These are phyloP conservation scores for Pyrgus malvae DNA, from an alignment of 2,888 invertebrate genomes.

Conservation along the genomic window DNA sequence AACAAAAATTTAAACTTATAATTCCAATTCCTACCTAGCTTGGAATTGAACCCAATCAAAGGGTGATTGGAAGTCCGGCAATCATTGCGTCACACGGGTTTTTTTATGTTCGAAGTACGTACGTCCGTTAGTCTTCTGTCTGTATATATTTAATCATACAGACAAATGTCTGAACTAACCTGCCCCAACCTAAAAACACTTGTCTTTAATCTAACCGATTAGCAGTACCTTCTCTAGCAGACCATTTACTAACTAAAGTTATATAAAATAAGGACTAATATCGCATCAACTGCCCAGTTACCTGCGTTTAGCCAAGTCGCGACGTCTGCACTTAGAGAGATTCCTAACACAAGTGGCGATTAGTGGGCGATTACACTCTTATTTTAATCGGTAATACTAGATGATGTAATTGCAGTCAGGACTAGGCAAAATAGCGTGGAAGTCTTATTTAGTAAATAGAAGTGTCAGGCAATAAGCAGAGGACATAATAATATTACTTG, in stretches of 20 bases:
- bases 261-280: conserved; percentile 31
- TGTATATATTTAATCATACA: not conserved
- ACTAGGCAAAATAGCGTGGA: too few species aligned
- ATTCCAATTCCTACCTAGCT: too few species aligned
- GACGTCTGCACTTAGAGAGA: conserved; percentile 58
- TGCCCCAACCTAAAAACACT: conserved; percentile 23
- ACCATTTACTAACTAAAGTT: conserved; percentile 10
- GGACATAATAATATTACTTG: too few species aligned
- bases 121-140: too few species aligned
- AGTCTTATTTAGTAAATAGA: too few species aligned
- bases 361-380: conserved; percentile 23
- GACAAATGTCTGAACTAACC: conserved; percentile 18
- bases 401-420: not conserved
- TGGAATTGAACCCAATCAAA: too few species aligned
- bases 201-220: conserved; percentile 22
- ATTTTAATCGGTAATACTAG: not conserved
- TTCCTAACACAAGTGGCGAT: conserved; percentile 39
- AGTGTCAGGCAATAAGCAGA: too few species aligned
- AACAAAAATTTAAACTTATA: too few species aligned
- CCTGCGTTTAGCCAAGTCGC: conserved; percentile 43
- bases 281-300: conserved; percentile 43
- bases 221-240: not conserved
- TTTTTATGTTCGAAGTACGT: too few species aligned
- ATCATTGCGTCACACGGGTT: too few species aligned
- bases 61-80: too few species aligned